These are phyloP conservation scores for Pachyramphus minor DNA, from an alignment of 2,113 vertebrate genomes.

Conservation along the genomic window DNA sequence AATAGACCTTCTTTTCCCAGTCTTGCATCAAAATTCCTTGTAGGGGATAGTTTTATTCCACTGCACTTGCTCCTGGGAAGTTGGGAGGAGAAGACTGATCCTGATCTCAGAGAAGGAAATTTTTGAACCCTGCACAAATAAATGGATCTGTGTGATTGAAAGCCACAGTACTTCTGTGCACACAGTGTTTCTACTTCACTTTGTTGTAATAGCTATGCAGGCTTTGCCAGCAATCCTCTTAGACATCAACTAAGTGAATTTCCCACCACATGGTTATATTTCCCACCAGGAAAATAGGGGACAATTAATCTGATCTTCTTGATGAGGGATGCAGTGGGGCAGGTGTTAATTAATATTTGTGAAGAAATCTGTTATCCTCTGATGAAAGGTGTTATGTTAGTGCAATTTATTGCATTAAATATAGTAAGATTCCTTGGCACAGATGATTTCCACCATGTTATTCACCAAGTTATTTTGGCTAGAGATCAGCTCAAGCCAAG, in stretches of 20 bases:
- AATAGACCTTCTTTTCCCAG: background rate
- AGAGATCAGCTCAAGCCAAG: constrained; percentile 35
- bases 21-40: background rate
- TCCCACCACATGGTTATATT: background rate
- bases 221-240: background rate
- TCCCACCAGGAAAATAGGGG: background rate
- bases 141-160: background rate
- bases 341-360: constrained; percentile 49
- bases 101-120: background rate
- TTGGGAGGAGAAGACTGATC: background rate
- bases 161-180: background rate
- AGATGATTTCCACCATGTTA: constrained; percentile 15
- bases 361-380: constrained; percentile 22
- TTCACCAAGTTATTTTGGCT: constrained; percentile 43
- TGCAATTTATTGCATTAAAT: constrained; percentile 36
- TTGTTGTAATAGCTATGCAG: background rate
- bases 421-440: constrained; percentile 41
- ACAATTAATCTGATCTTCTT: background rate
- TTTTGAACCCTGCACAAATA: background rate
- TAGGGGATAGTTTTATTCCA: background rate
- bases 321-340: background rate
- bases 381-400: constrained; percentile 32
- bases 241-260: background rate
- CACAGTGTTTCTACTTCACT: background rate
- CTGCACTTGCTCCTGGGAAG: background rate